These are phyloP conservation scores for Temnothorax rugatulus DNA, from an alignment of 2,888 invertebrate species.

Conservation along the genomic window DNA sequence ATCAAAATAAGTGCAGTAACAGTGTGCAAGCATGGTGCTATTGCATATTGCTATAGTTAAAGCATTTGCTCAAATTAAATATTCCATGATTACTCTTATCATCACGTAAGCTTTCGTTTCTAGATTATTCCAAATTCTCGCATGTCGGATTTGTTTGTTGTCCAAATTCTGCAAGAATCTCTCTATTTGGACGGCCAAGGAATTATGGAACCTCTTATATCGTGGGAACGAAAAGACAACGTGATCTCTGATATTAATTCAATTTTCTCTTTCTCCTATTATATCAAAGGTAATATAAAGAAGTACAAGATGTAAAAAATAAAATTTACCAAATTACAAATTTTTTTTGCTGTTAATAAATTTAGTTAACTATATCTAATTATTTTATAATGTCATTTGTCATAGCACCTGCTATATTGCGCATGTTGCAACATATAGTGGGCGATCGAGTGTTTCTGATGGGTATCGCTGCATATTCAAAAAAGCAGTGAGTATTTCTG, in stretches of 20 bases:
- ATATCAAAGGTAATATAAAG: not conserved
- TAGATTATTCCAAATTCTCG: conserved; percentile 40
- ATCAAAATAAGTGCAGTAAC: not conserved
- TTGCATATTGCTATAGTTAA: not conserved
- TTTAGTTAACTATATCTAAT: no score
- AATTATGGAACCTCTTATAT: not conserved
- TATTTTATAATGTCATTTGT: not conserved
- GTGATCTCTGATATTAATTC: not conserved
- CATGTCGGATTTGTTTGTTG: not conserved
- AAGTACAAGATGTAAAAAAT: not conserved
- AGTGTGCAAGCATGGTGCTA: no score
- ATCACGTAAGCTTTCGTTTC: not conserved
- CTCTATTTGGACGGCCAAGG: not conserved
- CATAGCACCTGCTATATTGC: not conserved
- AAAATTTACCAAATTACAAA: no score
- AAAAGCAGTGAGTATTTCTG: not conserved
- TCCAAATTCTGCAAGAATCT: not conserved
- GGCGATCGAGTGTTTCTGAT: not conserved
- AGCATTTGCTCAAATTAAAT: no score
- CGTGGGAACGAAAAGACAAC: not conserved
- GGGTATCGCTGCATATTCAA: not conserved
- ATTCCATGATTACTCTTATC: not conserved
- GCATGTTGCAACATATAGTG: not conserved
- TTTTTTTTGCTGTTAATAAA: no score
- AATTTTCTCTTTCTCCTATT: not conserved